Base-by-base conservation (phyloP, 2,797 vertebrate species). In the Sebastiscus albofasciatus region DNA sequence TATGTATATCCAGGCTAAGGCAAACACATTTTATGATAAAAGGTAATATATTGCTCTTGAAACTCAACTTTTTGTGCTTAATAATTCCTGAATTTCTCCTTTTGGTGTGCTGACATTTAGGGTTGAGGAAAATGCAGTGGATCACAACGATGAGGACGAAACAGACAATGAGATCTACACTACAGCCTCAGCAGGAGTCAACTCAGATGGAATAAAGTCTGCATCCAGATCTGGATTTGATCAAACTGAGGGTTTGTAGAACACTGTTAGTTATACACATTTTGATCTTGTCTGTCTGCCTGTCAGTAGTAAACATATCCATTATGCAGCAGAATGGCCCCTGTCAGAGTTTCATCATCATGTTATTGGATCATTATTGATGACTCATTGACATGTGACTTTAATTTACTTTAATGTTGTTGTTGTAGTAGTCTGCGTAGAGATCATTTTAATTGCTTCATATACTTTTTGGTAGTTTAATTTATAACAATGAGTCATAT, bases 111-210 rank as follows among this genome's bases (percentile, higher is more conserved):
- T 46, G 0, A 0, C 42, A 46, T 46, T 18, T 8, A 46, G 42
- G 0, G 42, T 0, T 46, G 42, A 46, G 42, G 42, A 3, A 18
- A 46, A 46, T 18, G 42, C 16, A 18, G 42, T 0, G 42, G 42
- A 0, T 46, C 72, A 66, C 2, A 36, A 12, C 9, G 75, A 92
- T 61, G 93, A 93, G 52, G 84, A 69, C 20, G 80, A 85, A 54
- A 85, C 81, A 31, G 84, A 90, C 20, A 59, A 75, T 56, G 93
- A 93, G 75, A 82, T 90, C 72, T 90, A 66, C 58, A 86, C 88
- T 2, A 31, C 79, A 26, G 8, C 66, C 13, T 70, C 82, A 27
- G 8, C 24, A 0, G 4, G 62, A 6, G 42, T 1, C 42, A 46
- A 46, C 42, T 16, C 72, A 2, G 39, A 22, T 2, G 2, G 6